A percentile compares a stretch with the other conserved stretches of the same genome.
phyloP scores from a whole-genome alignment of 2,797 vertebrate species.

The Acrocephalus scirpaceus region DNA sequence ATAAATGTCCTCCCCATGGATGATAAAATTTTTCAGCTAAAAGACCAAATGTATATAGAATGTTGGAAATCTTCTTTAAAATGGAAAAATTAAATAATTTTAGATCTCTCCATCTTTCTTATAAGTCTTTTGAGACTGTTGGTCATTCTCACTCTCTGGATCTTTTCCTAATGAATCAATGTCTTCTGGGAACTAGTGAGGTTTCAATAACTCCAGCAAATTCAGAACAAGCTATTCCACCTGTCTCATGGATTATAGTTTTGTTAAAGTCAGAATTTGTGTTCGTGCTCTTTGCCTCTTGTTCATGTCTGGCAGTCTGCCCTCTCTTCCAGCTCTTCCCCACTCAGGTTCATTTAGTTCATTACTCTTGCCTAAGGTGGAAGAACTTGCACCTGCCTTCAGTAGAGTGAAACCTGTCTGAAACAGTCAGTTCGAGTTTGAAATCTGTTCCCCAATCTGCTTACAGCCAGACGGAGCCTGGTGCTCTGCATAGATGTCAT shows the following conservation, averaged over 20 bases:
- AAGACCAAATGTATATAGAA: background rate
- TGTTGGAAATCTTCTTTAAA: background rate
- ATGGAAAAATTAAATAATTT: background rate
- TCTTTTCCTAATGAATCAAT: background rate
- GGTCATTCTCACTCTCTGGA: background rate
- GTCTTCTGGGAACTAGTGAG: background rate
- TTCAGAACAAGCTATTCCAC: background rate
- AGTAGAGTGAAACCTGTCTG: background rate
- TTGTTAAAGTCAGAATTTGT: background rate
- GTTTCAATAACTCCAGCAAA: background rate
- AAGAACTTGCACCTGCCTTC: constrained; percentile 1
- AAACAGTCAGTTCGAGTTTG: background rate
- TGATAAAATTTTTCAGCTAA: background rate
- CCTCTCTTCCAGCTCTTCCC: background rate
- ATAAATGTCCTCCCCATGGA: fast-evolving
- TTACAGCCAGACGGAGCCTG: background rate
- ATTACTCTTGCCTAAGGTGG: background rate
- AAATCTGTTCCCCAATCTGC: constrained; percentile 47
- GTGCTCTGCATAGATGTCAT: background rate
- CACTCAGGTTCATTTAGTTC: background rate
- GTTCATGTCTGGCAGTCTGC: background rate
- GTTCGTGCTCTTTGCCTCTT: background rate
- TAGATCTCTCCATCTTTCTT: background rate
- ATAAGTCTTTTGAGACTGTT: background rate
- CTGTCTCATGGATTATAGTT: background rate